Percentiles rank a stretch among this genome's conserved stretches.
Conservation (phyloP, 2,888 invertebrate species). For the Polia nebulosa region DNA sequence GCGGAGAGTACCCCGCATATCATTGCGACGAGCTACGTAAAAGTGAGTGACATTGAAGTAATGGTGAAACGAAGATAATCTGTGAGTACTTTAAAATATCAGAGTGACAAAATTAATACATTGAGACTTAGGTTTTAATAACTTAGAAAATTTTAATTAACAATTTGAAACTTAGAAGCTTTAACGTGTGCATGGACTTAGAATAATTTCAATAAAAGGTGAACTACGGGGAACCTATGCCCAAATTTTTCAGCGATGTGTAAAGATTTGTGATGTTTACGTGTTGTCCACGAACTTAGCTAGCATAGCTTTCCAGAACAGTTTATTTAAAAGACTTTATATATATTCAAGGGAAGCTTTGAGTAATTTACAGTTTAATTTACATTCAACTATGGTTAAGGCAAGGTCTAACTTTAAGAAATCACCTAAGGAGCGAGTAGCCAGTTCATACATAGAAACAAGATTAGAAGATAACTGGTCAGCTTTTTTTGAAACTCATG, state of each 20-base stretch:
- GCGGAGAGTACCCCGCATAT: constrained; percentile 9
- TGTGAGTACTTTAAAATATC: constrained; percentile 15
- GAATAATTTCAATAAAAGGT: constrained; percentile 11
- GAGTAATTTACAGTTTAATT: constrained; percentile 7
- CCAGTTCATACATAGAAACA: constrained; percentile 14
- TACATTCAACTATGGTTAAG: constrained; percentile 8
- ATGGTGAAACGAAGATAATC: too few relatives aligned
- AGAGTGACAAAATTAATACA: neutral
- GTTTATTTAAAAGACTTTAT: neutral
- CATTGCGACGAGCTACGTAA: constrained; percentile 4
- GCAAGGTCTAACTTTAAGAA: constrained; percentile 16
- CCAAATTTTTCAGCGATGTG: constrained; percentile 5
- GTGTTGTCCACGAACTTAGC: too few relatives aligned
- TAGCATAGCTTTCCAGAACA: too few relatives aligned
- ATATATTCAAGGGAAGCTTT: neutral
- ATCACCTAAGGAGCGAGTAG: constrained; percentile 9
- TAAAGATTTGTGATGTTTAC: neutral
- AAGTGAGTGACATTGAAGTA: constrained; percentile 12
- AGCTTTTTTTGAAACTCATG: constrained; percentile 5
- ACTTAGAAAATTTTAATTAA: neutral
- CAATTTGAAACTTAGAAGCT: constrained; percentile 2
- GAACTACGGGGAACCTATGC: constrained; percentile 7
- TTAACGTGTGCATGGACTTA: too few relatives aligned
- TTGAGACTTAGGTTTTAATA: neutral
- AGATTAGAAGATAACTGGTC: constrained; percentile 11